These are phyloP conservation scores for Limnodromus scolopaceus DNA, from an alignment of 2,797 vertebrate genomes.

Conservation along the genomic window DNA sequence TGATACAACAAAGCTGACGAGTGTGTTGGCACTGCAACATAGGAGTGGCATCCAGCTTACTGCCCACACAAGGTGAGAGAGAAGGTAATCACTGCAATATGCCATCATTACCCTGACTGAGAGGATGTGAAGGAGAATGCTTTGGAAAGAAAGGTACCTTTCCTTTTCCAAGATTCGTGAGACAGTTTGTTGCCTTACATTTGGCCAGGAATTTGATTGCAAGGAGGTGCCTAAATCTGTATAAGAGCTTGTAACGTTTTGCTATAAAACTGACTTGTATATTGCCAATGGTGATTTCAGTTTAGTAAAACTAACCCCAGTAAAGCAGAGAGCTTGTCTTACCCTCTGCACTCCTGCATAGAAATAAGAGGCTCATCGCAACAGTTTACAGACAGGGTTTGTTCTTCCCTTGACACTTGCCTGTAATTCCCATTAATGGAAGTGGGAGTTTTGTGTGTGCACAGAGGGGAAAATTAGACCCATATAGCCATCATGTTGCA, in stretches of 20 bases:
- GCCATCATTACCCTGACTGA: fast-evolving
- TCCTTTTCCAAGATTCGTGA: neutral
- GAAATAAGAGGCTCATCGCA: neutral
- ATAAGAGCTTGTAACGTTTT: neutral
- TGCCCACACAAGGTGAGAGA: neutral
- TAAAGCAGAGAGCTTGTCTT: neutral
- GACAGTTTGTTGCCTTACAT: neutral
- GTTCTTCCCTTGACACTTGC: neutral
- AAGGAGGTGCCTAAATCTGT: neutral
- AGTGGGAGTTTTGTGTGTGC: neutral
- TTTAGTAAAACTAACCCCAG: neutral
- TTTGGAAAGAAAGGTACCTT: neutral
- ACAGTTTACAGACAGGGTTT: neutral
- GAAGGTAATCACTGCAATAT: neutral
- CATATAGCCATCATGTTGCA: neutral
- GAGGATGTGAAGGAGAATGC: neutral
- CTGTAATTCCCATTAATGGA: neutral
- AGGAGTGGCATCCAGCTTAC: neutral
- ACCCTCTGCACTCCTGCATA: neutral
- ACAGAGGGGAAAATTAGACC: neutral
- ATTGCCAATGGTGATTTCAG: neutral
- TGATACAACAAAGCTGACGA: neutral
- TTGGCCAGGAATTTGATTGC: neutral
- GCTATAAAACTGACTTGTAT: neutral
- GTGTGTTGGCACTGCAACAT: neutral